Base-by-base conservation (phyloP, 2,797 vertebrate species). In the Gymnodraco acuticeps region DNA sequence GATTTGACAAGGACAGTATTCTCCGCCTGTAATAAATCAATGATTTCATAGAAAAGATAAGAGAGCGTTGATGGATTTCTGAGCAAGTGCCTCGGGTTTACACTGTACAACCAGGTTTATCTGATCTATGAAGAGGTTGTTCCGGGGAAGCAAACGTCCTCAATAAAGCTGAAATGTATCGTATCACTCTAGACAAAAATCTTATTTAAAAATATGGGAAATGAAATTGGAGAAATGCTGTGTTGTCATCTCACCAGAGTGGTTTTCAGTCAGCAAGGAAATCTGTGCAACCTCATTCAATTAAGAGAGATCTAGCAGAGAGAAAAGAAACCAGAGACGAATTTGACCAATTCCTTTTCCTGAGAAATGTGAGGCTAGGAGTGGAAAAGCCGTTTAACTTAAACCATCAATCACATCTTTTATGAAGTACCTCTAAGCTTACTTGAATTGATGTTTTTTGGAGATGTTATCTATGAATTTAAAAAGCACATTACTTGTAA, bases 21-120 rank as follows among this genome's bases (percentile, higher is more conserved):
- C 71, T 15, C 16, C 1, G 19, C 41, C 72, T 68, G 86, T 75
- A 81, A 86, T 87, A 85, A 84, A 89, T 85, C 88, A 10, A 27
- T 48, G 75, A 82, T 87, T 63, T 66, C 64, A 70, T 62, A 42
- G 11, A 43, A 65, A 65, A 33, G 82, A 88, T 83, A 79, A 75
- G 53, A 62, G 42, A 1, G 45, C 1, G 2, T 10, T 81, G 87
- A 85, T 86, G 81, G 77, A 85, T 84, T 84, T 78, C 76, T 54
- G 41, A 7, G 73, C 56, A 43, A 83, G 69, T 17, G 65, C 70
- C 63, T 69, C 33, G 0, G 61, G 52, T 52, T 14, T 58, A n/a
- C 17, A 71, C 73, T 46, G 78, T 50, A 56, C 76, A 52, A 20
- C 27, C 48, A 13, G 51, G 33, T 77, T 88, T 82, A 88, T 88